Evolutionary conservation across 64 coral and sea anemone genomes (phyloP).

Genomic region (Acropora tenuis): DNA sequence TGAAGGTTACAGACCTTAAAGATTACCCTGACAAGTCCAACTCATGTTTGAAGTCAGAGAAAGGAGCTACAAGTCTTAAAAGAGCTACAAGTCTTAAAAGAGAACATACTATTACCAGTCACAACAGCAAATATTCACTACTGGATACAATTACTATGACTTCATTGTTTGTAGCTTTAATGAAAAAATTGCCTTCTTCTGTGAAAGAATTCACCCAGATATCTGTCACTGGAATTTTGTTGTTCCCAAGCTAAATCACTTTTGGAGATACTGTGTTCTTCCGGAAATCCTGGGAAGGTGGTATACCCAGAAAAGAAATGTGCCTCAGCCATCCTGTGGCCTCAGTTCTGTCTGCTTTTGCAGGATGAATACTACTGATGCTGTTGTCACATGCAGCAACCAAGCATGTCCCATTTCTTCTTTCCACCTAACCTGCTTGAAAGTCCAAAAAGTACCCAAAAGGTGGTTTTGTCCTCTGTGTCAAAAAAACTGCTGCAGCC

Average conservation of each 20-base stretch:
- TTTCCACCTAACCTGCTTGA: slow-evolving; percentile 49
- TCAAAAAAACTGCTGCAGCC: slow-evolving; percentile 3
- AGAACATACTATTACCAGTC: slow-evolving; percentile 42
- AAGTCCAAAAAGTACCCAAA: slow-evolving; percentile 5
- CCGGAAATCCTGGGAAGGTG: slow-evolving; percentile 64
- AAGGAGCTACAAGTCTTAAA: not conserved
- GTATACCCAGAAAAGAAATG: slow-evolving; percentile 37
- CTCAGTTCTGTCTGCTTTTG: slow-evolving; percentile 9
- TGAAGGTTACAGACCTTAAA: slow-evolving; percentile 5
- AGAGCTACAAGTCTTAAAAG: not conserved
- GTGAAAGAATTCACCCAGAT: slow-evolving; percentile 48
- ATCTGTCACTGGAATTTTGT: slow-evolving; percentile 33
- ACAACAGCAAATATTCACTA: slow-evolving; percentile 42
- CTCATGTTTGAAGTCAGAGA: slow-evolving; percentile 37
- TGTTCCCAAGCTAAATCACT: slow-evolving; percentile 29
- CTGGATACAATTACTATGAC: slow-evolving; percentile 36
- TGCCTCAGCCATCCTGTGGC: not conserved
- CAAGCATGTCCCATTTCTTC: slow-evolving; percentile 17
- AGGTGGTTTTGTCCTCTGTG: slow-evolving; percentile 48
- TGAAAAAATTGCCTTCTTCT: slow-evolving; percentile 8
- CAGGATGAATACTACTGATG: not conserved
- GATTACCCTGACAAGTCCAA: slow-evolving; percentile 30
- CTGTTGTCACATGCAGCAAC: slow-evolving; percentile 21
- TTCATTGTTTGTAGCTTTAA: slow-evolving; percentile 45
- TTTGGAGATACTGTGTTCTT: slow-evolving; percentile 61